These are phyloP conservation scores for Megaustenia siamemsis DNA, from an alignment of 2,888 invertebrate genomes.

Conservation along the genomic window DNA sequence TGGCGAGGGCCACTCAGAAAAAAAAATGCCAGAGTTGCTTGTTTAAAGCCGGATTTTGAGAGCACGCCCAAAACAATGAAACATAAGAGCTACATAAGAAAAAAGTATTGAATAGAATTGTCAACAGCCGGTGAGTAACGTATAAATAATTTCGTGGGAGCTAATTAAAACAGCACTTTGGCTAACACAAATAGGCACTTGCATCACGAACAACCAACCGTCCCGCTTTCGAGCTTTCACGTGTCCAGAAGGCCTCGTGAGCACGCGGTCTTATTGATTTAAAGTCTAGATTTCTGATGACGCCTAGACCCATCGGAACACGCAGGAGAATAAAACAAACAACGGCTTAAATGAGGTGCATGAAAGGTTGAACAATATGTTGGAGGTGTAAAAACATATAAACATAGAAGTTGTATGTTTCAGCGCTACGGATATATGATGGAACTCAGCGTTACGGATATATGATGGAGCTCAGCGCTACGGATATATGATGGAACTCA, in stretches of 20 bases:
- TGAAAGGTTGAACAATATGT: too few relatives aligned
- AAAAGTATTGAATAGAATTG: not conserved
- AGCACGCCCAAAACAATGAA: not conserved
- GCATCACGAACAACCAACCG: not conserved
- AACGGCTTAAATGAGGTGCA: too few relatives aligned
- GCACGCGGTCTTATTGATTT: constrained; percentile 5
- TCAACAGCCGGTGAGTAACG: not conserved
- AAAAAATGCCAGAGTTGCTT: too few relatives aligned
- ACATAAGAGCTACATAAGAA: not conserved
- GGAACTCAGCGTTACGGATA: too few relatives aligned
- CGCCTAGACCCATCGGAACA: not conserved
- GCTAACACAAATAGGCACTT: not conserved
- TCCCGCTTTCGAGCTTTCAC: not conserved
- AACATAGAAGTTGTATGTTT: too few relatives aligned
- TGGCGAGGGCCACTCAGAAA: too few relatives aligned
- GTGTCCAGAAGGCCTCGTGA: not conserved
- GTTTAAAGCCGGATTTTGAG: not conserved
- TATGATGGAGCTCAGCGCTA: too few relatives aligned
- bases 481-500: too few relatives aligned
- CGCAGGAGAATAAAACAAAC: not conserved
- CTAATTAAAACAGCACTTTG: constrained; percentile 7
- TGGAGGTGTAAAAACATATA: too few relatives aligned
- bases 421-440: too few relatives aligned
- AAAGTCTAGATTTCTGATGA: not conserved
- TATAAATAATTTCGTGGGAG: constrained; percentile 20